Base-by-base conservation (phyloP, 2,113 vertebrate genomes). In the Bombycilla garrulus region DNA sequence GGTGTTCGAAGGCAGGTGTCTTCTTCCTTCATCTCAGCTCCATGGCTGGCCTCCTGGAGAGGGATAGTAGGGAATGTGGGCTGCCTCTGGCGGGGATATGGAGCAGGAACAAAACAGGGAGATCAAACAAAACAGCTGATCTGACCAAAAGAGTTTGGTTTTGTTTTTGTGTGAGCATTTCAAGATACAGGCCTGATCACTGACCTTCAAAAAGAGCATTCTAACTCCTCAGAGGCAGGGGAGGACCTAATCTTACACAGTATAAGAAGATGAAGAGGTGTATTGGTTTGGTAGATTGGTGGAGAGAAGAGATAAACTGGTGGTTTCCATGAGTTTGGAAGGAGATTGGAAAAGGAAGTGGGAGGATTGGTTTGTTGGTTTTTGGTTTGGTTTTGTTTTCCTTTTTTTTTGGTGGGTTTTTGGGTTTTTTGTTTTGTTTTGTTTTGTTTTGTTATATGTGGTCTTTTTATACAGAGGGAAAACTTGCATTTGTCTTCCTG, bases 401-500 rank as follows among this genome's bases (percentile, higher is more conserved):
- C 12, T 38, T 38, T 38, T 38, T 38, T 38, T n/a, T n/a, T n/a
- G n/a, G 38, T 38, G 38, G 9, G 38, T 38, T 38, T 38, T 38
- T 38, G 38, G 38, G 38, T 38, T 38, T 38, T 38, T 38, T 38
- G 38, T 38, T 38, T 38, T 38, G 38, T 38, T 0, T 3, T 56
- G 3, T 50, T 22, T 38, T 53, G 2, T 56, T 81, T 25, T 25
- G 29, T 65, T 44, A 50, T 81, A 38, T 80, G 44, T 17, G 2
- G 20, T 73, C 35, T 69, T 90, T 83, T 93, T 83, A 48, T 90
- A 73, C 65, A 45, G 73, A 86, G 36, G 90, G 84, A 87, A 93
- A 94, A 61, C 48, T 80, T 70, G 82, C 47, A 66, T 94, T 96
- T 95, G 67, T 96, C 24, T 80, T 86, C 58, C 87, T 83, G 67